Base-by-base conservation (phyloP, 2,888 invertebrate species). In the Scrobipalpa costella region DNA sequence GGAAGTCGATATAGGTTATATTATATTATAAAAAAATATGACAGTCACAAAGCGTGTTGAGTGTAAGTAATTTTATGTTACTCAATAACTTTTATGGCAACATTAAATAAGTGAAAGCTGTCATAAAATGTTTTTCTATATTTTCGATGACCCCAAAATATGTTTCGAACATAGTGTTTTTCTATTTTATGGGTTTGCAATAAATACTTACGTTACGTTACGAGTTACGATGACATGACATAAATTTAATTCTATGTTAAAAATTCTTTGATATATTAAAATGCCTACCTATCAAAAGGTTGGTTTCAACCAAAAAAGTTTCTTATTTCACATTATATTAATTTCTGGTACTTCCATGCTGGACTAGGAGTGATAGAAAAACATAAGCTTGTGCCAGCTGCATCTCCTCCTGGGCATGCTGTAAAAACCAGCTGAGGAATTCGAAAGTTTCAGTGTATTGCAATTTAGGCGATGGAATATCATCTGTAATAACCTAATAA, bases 91-190 rank as follows among this genome's bases (percentile, higher is more conserved):
- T 44, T 59, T 44, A 59, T 59, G 21, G 8, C 11, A 40, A 8
- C 9, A 44, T 47, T 40, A 59, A 58, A 59, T 19, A 44, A 59
- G 59, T 44, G 33, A 44, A 59, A 47, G 19, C 44, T 17, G 11
- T 59, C 59, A 27, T 59, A 59, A 59, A 59, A 47, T 44, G 44
- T 21, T 59, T 59, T 44, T 15, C 15, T 59, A 27, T 44, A 27
- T 40, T 58, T 9, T 38, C 19, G 13, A 40, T 19, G 19, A 40
- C 36, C 36, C 13, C 38, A 11, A 58, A 58, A 58, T 21, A 19
- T 57, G 58, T 58, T 40, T 40, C 6, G 17, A 7, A 11, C 9
- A 27, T 8, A 11, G 50, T 27, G 21, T 13, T 5, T 11, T 1
- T 13, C 49, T 49, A 44, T 50, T 50, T 50, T 50, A 50, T 50